These are phyloP conservation scores for Periplaneta americana DNA, from an alignment of 1,140 invertebrate species.

Conservation along the genomic window DNA sequence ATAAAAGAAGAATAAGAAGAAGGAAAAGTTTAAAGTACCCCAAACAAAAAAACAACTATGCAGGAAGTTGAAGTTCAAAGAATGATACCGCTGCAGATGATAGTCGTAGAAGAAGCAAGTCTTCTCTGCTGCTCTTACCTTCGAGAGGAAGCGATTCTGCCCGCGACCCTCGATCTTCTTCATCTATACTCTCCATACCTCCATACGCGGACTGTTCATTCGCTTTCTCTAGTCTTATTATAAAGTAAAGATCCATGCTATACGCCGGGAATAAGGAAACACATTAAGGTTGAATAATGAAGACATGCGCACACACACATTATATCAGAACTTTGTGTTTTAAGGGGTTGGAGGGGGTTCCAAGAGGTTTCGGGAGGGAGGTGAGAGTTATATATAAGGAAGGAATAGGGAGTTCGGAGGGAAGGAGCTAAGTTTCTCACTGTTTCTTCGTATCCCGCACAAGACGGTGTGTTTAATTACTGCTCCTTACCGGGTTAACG, in stretches of 20 bases:
- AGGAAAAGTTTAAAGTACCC: too few relatives aligned
- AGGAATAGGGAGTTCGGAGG: neutral
- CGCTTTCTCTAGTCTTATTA: neutral
- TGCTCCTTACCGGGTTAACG: neutral
- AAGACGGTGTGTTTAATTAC: neutral
- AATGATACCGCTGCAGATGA: too few relatives aligned
- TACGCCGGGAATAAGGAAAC: constrained; percentile 7
- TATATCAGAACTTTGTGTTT: neutral
- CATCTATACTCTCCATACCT: neutral
- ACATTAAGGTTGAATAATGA: constrained; percentile 12
- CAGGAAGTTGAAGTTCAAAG: too few relatives aligned
- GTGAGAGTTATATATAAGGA: too few relatives aligned
- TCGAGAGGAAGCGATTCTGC: neutral
- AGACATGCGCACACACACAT: constrained; percentile 2
- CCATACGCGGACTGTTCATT: neutral
- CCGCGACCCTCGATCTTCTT: neutral
- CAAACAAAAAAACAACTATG: too few relatives aligned
- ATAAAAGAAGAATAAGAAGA: too few relatives aligned
- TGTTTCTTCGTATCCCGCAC: neutral
- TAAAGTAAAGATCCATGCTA: neutral
- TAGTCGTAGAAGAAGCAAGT: too few relatives aligned
- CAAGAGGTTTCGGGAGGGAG: neutral
- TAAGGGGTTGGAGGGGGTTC: neutral
- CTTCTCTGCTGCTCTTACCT: neutral
- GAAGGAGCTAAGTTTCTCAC: neutral